These are phyloP conservation scores for Naso thynnoides DNA, from an alignment of 2,797 vertebrate genomes.

Conservation along the genomic window DNA sequence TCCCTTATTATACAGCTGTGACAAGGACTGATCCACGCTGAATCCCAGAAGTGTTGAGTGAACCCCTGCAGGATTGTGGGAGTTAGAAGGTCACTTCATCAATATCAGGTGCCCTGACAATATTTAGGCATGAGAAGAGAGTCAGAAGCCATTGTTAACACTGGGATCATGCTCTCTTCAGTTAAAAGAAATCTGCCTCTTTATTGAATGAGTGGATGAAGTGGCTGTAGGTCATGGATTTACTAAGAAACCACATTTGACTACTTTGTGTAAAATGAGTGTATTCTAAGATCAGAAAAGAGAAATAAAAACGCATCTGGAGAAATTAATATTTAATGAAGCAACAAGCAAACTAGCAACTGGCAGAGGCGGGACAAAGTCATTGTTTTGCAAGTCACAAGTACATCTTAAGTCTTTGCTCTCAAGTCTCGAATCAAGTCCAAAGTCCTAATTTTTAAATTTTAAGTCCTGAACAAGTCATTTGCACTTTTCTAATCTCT, in stretches of 20 bases:
- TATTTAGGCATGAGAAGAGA: conserved; percentile 30
- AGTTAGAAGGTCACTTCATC: conserved; percentile 44
- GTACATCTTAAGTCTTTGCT: too few species aligned
- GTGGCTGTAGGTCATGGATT: conserved; percentile 28
- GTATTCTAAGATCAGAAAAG: not conserved
- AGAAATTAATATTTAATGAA: conserved; percentile 4
- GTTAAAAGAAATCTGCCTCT: conserved; percentile 13
- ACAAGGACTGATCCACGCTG: conserved; percentile 45
- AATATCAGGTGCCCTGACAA: conserved; percentile 46
- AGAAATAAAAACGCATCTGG: not conserved
- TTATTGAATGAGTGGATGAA: conserved; percentile 24
- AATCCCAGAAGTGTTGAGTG: conserved; percentile 48
- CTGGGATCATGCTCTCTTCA: conserved; percentile 19
- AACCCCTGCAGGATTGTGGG: conserved; percentile 49
- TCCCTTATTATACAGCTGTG: conserved; percentile 54
- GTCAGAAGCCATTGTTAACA: conserved; percentile 36
- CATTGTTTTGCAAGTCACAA: too few species aligned
- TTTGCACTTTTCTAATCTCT: too few species aligned
- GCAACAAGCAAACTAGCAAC: too few species aligned
- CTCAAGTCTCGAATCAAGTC: too few species aligned
- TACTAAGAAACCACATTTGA: conserved; percentile 1
- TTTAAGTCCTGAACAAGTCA: too few species aligned
- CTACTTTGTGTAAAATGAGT: conserved; percentile 1
- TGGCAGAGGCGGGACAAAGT: too few species aligned
- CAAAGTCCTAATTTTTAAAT: too few species aligned